A percentile compares a stretch with the other conserved stretches of the same genome.
These are phyloP conservation scores for Scytalopus superciliaris DNA, from an alignment of 2,113 vertebrate species.

Conservation along the genomic window DNA sequence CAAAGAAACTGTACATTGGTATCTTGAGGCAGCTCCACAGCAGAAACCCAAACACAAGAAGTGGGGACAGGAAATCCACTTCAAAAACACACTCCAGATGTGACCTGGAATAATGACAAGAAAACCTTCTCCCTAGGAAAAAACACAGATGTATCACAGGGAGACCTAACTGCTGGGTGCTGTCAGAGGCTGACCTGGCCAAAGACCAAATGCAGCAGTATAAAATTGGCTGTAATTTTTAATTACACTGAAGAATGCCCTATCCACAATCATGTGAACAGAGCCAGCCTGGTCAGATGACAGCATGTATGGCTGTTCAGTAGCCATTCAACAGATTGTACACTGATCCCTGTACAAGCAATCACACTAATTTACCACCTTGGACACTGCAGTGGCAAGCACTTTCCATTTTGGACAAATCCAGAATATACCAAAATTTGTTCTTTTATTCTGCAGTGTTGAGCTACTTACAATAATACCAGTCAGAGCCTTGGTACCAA, in stretches of 20 bases:
- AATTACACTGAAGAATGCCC: background rate
- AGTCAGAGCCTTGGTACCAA: background rate
- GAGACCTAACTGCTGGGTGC: background rate
- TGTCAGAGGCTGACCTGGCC: background rate
- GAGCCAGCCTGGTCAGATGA: background rate
- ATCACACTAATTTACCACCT: background rate
- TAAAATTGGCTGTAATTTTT: background rate
- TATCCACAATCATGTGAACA: fast-evolving
- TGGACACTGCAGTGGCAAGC: background rate
- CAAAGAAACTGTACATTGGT: background rate
- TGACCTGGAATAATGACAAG: background rate
- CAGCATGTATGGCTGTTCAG: fast-evolving
- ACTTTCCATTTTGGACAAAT: background rate
- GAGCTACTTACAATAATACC: background rate
- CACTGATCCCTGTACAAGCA: background rate
- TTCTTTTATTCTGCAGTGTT: background rate
- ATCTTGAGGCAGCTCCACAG: background rate
- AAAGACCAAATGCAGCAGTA: background rate
- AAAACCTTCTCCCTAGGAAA: background rate
- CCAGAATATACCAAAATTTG: background rate
- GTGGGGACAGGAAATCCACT: background rate
- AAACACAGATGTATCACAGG: background rate
- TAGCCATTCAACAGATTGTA: background rate
- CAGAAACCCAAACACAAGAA: background rate
- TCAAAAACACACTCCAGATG: background rate